These are phyloP conservation scores for Hypotaenidia okinawae DNA, from an alignment of 2,797 vertebrate genomes.

Conservation along the genomic window DNA sequence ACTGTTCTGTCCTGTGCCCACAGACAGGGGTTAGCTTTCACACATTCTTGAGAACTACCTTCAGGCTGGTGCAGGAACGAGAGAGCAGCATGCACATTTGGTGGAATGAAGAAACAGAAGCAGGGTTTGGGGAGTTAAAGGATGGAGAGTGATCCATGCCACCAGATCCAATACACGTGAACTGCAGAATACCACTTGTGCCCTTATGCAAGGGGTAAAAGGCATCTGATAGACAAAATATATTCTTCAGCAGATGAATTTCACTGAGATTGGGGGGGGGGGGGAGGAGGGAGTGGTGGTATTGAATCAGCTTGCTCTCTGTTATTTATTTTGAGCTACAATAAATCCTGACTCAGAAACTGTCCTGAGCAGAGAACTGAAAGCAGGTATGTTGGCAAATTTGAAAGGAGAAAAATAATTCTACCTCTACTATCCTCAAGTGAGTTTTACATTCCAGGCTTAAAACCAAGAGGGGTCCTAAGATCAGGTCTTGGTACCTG, in stretches of 20 bases:
- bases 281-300: no score
- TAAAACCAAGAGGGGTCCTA: not conserved
- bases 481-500: not conserved
- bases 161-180: fast-evolving
- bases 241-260: not conserved
- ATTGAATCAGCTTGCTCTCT: not conserved
- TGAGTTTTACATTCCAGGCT: not conserved
- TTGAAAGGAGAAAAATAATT: not conserved
- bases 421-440: not conserved
- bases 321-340: not conserved
- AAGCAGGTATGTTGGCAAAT: not conserved
- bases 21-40: not conserved
- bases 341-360: not conserved
- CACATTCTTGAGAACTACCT: not conserved
- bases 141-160: not conserved
- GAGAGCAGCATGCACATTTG: not conserved
- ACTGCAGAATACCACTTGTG: not conserved
- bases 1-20: not conserved
- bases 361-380: not conserved
- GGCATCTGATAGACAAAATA: not conserved
- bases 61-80: not conserved
- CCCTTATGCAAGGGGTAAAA: not conserved
- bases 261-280: not conserved
- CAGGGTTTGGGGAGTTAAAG: fast-evolving
- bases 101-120: not conserved